Evolutionary conservation across 2,113 vertebrate genomes (phyloP).

Genomic region (Perccottus glenii): DNA sequence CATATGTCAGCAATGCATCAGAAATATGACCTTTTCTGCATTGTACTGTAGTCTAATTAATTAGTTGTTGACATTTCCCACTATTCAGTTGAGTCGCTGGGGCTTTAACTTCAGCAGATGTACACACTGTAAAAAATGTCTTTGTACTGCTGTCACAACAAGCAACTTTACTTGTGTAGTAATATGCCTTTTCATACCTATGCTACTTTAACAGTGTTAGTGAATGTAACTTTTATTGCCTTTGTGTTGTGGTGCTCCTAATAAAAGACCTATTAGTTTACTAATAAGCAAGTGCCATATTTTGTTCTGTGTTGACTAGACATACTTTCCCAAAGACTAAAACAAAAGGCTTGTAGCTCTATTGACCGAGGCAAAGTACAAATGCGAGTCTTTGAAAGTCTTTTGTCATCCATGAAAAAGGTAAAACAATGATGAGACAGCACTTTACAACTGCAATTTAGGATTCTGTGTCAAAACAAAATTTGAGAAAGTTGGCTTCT

Average conservation of each 20-base stretch:
- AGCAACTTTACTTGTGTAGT: conserved; percentile 37
- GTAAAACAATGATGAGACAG: background rate
- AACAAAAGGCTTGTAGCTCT: conserved; percentile 31
- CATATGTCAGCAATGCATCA: conserved; percentile 21
- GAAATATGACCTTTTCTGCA: conserved; percentile 60
- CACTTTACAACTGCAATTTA: background rate
- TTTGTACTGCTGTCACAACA: conserved; percentile 7
- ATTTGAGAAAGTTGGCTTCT: background rate
- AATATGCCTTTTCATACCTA: no score
- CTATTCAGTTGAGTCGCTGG: conserved; percentile 36
- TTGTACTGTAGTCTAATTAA: conserved; percentile 52
- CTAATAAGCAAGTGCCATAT: conserved; percentile 27
- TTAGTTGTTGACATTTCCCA: conserved; percentile 70
- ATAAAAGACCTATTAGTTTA: conserved; percentile 18
- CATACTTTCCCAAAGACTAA: conserved; percentile 17
- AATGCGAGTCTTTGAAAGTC: conserved; percentile 48
- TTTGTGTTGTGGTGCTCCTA: background rate
- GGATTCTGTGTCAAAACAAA: background rate
- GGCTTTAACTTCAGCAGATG: conserved; percentile 40
- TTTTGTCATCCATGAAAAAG: conserved; percentile 17
- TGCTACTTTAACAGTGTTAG: no score
- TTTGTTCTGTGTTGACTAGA: conserved; percentile 20
- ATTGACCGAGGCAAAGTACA: conserved; percentile 39
- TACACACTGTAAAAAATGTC: conserved; percentile 42
- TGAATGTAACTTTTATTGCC: no score